These are phyloP conservation scores for Sesamia inferens DNA, from an alignment of 2,888 invertebrate species.

Conservation along the genomic window DNA sequence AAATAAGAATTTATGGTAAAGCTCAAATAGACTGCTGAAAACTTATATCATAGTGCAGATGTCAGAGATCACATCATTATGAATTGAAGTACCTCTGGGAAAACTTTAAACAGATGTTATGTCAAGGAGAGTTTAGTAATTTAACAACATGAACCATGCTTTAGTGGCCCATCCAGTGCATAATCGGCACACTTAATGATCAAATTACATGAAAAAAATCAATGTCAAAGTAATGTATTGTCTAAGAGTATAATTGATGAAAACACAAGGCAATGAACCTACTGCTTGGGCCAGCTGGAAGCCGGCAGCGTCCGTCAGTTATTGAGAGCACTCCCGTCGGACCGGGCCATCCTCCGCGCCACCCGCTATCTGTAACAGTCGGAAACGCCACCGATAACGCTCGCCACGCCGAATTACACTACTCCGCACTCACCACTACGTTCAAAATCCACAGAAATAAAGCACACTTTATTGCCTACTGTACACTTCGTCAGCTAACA, in stretches of 20 bases:
- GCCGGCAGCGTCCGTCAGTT: constrained; percentile 89
- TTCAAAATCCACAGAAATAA: constrained; percentile 51
- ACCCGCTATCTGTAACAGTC: constrained; percentile 88
- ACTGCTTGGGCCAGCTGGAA: constrained; percentile 88
- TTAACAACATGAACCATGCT: constrained; percentile 9
- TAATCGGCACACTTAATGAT: constrained; percentile 27
- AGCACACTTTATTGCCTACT: constrained; percentile 51
- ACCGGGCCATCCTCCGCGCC: constrained; percentile 86
- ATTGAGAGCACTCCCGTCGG: constrained; percentile 83
- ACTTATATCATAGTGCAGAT: constrained; percentile 39
- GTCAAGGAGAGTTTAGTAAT: constrained; percentile 12
- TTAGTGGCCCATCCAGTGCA: constrained; percentile 7
- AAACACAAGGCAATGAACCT: constrained; percentile 68
- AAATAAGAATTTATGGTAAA: constrained; percentile 15
- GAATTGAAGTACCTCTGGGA: constrained; percentile 1
- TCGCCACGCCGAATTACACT: constrained; percentile 73
- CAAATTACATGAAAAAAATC: constrained; percentile 55
- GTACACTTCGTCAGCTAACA: constrained; percentile 57
- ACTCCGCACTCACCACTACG: constrained; percentile 56
- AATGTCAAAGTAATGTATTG: constrained; percentile 57
- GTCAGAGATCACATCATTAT: constrained; percentile 7
- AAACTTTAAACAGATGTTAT: constrained; percentile 15
- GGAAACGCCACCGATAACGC: constrained; percentile 88
- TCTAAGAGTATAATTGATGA: constrained; percentile 25
- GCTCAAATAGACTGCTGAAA: constrained; percentile 21